These are phyloP conservation scores for Allacma fusca DNA, from an alignment of 2,888 invertebrate genomes.

Conservation along the genomic window DNA sequence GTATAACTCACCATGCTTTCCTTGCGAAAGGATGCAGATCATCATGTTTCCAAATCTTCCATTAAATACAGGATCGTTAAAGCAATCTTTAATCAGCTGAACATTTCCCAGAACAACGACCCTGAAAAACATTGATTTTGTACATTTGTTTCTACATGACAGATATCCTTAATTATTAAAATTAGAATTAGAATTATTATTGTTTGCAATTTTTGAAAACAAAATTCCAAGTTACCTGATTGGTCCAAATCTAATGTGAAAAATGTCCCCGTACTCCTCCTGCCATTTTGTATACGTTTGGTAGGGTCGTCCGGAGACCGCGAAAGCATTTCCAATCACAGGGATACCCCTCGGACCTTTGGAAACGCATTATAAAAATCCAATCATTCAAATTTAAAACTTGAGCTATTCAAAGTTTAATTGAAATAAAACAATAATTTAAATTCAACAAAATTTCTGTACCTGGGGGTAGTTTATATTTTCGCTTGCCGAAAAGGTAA, in stretches of 20 bases:
- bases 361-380: no score
- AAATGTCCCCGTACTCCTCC: constrained; percentile 17
- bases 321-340: not conserved
- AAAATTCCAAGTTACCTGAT: constrained; percentile 20
- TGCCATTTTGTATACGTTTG: constrained; percentile 20
- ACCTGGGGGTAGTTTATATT: not conserved
- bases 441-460: no score
- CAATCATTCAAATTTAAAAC: no score
- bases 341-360: constrained; percentile 23
- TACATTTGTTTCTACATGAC: no score
- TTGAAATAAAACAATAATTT: no score
- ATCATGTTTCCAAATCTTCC: constrained; percentile 17
- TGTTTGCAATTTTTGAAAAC: not conserved
- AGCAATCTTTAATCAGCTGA: constrained; percentile 15
- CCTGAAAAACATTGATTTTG: not conserved
- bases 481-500: not conserved
- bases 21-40: constrained; percentile 13
- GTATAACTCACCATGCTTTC: constrained; percentile 2
- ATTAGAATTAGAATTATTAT: no score
- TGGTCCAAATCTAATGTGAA: not conserved
- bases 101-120: constrained; percentile 2
- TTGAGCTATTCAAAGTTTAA: no score
- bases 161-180: no score
- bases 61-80: constrained; percentile 22
- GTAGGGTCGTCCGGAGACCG: not conserved